A percentile compares a stretch with the other conserved stretches of the same genome.
Conservation (phyloP, 2,797 vertebrate genomes). For the Falco concolor region DNA sequence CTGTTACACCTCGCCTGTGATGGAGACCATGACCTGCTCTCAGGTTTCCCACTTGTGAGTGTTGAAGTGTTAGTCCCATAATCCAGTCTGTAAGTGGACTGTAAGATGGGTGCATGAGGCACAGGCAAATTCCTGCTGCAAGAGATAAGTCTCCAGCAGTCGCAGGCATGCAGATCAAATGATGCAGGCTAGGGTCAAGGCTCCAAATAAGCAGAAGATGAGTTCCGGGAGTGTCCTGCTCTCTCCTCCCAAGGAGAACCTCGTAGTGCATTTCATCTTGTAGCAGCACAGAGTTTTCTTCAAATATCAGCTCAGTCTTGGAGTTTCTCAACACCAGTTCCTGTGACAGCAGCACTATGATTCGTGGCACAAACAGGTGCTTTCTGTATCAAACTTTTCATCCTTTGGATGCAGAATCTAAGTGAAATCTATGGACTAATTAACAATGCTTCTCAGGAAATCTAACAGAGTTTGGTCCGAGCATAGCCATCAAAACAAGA, state of each 20-base stretch:
- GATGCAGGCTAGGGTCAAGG: constrained; percentile 68
- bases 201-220: constrained; percentile 61
- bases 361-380: background rate
- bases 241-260: background rate
- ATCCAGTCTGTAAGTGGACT: constrained; percentile 68
- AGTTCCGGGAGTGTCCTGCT: constrained; percentile 7
- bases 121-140: constrained; percentile 69
- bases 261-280: background rate
- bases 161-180: constrained; percentile 57
- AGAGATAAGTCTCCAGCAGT: constrained; percentile 48
- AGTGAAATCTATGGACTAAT: background rate
- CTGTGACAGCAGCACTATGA: background rate
- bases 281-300: background rate
- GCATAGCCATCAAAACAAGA: background rate
- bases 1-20: constrained; percentile 72
- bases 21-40: constrained; percentile 67
- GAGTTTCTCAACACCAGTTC: background rate
- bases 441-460: background rate
- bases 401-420: background rate
- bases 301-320: constrained; percentile 11
- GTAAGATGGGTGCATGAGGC: constrained; percentile 55
- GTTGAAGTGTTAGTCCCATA: constrained; percentile 79
- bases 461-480: background rate
- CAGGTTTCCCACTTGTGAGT: constrained; percentile 65
- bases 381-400: background rate